A percentile compares a stretch with the other conserved stretches of the same genome.
These are phyloP conservation scores for Tetramorium bicarinatum DNA, from an alignment of 2,888 invertebrate species.

Conservation along the genomic window DNA sequence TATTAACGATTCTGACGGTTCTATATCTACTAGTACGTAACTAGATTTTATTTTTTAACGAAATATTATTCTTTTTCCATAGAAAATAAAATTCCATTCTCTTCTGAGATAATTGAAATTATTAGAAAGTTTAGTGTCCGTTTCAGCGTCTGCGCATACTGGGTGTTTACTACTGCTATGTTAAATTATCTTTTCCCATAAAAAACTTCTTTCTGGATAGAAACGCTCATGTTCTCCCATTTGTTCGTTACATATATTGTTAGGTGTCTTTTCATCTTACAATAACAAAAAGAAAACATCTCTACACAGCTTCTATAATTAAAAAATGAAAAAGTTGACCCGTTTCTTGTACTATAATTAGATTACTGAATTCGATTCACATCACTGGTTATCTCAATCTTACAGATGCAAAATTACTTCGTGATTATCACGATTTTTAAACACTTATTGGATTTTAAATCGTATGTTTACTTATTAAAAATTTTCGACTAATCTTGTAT, in stretches of 20 bases:
- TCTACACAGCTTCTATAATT: neutral
- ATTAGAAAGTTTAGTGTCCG: neutral
- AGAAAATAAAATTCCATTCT: slow-evolving; percentile 16
- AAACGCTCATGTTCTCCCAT: neutral
- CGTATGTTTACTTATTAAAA: neutral
- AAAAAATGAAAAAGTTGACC: neutral
- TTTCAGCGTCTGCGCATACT: slow-evolving; percentile 2
- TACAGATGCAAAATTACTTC: neutral
- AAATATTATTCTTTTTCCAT: neutral
- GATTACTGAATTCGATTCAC: neutral
- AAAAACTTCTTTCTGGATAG: neutral
- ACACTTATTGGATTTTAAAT: slow-evolving; percentile 15
- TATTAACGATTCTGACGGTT: neutral
- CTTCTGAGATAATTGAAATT: slow-evolving; percentile 15
- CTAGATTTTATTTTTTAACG: neutral
- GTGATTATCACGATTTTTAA: neutral
- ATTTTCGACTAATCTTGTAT: neutral
- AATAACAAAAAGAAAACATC: neutral
- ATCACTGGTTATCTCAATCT: neutral
- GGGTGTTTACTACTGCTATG: neutral
- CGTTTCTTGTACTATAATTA: neutral
- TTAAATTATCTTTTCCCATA: neutral
- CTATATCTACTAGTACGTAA: neutral
- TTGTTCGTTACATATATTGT: neutral
- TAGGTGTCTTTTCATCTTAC: neutral